Base-by-base conservation (phyloP, 2,797 vertebrate species). In the Falco peregrinus region DNA sequence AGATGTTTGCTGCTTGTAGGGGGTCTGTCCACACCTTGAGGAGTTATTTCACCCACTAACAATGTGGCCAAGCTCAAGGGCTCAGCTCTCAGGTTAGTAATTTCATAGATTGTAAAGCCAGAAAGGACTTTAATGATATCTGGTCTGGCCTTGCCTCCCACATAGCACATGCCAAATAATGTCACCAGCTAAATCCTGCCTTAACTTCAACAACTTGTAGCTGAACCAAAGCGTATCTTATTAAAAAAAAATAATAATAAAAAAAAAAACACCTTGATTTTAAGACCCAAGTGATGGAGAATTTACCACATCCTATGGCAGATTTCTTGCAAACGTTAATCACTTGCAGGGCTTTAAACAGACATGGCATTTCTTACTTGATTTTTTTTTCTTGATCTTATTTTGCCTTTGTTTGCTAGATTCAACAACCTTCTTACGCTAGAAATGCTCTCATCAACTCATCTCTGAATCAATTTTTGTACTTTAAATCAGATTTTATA, bases 31-130 rank as follows among this genome's bases (percentile, higher is more conserved):
- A 29, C 39, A 39, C 10, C 51, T 91, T 69, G 17, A 45, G n/a
- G 63, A 73, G 73, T 73, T 8, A 16, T 84, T 93, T 86, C 70
- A 82, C 28, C 56, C 67, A 51, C 33, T 18, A 59, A n/a, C 39
- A 88, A 41, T 56, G 56, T 68, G 63, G 54, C 74, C 80, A 91
- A 41, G 54, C 53, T 76, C 82, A 56, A 78, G 54, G n/a, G 26
- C 19, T 79, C 41, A 41, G 29, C 82, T 91, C 68, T 95, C 39
- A 33, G 16, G 35, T 94, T 86, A n/a, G 39, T 67, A 76, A 92
- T 93, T 93, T 76, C 85, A 84, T 70, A 60, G 59, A 64, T 9
- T 93, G 43, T 74, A 91, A 91, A 95, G 50, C 8, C 73, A 95
- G 53, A 90, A 91, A 69, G 65, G 25, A 51, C 68, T 87, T 89